Conservation (phyloP, 1,140 invertebrate genomes). For the roundworm (Caenorhabditis elegans) region DNA sequence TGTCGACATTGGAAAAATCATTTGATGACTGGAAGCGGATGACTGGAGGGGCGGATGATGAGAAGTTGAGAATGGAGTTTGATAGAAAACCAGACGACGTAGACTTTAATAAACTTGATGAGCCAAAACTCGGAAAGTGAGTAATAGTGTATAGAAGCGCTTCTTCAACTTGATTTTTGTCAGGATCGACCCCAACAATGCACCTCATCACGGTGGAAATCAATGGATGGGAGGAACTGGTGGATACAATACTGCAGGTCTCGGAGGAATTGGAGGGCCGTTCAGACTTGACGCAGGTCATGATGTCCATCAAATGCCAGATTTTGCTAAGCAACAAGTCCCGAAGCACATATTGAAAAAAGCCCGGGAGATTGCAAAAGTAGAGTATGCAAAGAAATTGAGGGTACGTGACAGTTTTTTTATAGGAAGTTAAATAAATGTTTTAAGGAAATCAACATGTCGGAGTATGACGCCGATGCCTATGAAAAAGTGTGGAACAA, state of each 20-base stretch:
- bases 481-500: constrained; percentile 81
- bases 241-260: constrained; percentile 72
- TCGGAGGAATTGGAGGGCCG: constrained; percentile 87
- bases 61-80: constrained; percentile 52
- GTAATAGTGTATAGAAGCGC: not conserved
- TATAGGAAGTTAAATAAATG: no score
- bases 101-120: constrained; percentile 73
- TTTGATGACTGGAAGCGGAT: constrained; percentile 69
- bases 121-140: constrained; percentile 86
- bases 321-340: constrained; percentile 84
- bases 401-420: constrained; percentile 37
- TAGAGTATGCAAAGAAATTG: constrained; percentile 79
- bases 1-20: constrained; percentile 68
- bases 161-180: not conserved
- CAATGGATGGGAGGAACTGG: constrained; percentile 93
- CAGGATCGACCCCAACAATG: constrained; percentile 74
- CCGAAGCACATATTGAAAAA: constrained; percentile 81
- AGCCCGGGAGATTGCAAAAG: constrained; percentile 86
- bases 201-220: constrained; percentile 91
- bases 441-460: constrained; percentile 89
- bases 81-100: constrained; percentile 73
- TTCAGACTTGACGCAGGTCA: constrained; percentile 87
- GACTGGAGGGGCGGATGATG: constrained; percentile 65
- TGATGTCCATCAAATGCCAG: constrained; percentile 83
- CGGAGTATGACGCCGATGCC: constrained; percentile 83